These are phyloP conservation scores for Microtus montanus DNA, from an alignment of 2,113 vertebrate species.

Conservation along the genomic window DNA sequence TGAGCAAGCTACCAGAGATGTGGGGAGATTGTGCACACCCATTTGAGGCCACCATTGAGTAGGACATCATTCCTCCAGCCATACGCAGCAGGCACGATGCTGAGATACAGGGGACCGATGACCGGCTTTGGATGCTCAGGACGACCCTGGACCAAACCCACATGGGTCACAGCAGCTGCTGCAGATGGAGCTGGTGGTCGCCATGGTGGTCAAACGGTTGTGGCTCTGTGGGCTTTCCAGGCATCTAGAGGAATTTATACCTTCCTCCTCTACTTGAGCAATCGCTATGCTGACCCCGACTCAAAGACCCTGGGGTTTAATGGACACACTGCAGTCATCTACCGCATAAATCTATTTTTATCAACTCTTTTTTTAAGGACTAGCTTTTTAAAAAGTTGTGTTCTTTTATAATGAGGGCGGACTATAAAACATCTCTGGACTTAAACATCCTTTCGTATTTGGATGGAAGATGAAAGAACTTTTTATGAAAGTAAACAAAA, in stretches of 20 bases:
- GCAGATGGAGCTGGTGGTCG: neutral
- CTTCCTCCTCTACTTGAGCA: neutral
- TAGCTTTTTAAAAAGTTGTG: conserved; percentile 33
- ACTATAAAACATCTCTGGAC: conserved; percentile 51
- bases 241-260: neutral
- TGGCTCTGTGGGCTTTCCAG: neutral
- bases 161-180: no score
- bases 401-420: conserved; percentile 46
- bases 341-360: conserved; percentile 44
- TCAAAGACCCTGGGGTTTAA: neutral
- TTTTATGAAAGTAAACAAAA: conserved; percentile 76
- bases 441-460: conserved; percentile 66
- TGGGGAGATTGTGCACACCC: neutral
- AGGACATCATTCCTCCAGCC: neutral
- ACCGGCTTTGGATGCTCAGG: neutral
- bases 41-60: neutral
- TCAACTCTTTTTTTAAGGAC: conserved; percentile 33
- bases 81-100: neutral
- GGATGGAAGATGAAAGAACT: conserved; percentile 58
- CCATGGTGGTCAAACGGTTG: neutral
- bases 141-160: neutral
- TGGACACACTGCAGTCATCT: conserved; percentile 43
- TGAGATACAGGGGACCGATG: neutral
- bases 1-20: neutral
- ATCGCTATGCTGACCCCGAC: conserved; percentile 45